A percentile compares a stretch with the other conserved stretches of the same genome.
Conservation (phyloP, 37 sponge, comb jelly and placozoan species). For the Spongia lamella region DNA sequence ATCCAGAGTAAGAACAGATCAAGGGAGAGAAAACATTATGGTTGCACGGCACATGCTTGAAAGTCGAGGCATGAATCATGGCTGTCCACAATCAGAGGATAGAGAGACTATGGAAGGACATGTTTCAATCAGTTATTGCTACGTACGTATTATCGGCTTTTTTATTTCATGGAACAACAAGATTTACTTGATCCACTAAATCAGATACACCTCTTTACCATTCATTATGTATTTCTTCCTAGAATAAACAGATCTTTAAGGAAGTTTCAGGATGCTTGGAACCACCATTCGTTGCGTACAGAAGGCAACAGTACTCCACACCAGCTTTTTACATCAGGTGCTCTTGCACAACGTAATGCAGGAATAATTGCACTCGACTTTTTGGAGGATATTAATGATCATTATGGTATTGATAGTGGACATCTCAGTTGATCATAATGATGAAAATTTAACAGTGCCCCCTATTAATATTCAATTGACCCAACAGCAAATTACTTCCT, state of each 20-base stretch:
- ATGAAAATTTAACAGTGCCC: too few relatives aligned
- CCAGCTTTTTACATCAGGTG: slow-evolving; percentile 25
- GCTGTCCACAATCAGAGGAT: too few relatives aligned
- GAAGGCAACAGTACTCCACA: slow-evolving; percentile 14
- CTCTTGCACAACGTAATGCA: background rate
- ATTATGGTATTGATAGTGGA: slow-evolving; percentile 12
- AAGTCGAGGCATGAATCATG: too few relatives aligned
- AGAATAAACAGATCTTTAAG: slow-evolving; percentile 17
- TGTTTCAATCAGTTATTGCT: too few relatives aligned
- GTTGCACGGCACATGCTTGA: too few relatives aligned
- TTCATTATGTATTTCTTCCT: slow-evolving; percentile 44
- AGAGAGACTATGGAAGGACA: too few relatives aligned
- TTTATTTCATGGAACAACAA: slow-evolving; percentile 47
- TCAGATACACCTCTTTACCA: slow-evolving; percentile 26
- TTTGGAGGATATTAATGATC: background rate
- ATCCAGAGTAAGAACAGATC: too few relatives aligned
- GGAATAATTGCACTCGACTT: background rate
- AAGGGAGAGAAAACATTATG: too few relatives aligned
- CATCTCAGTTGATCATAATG: too few relatives aligned
- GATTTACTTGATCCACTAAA: slow-evolving; percentile 37
- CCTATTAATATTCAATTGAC: too few relatives aligned
- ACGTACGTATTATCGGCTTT: too few relatives aligned
- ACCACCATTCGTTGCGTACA: slow-evolving; percentile 37
- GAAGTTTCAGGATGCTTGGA: slow-evolving; percentile 28
- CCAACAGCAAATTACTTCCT: too few relatives aligned